These are phyloP conservation scores for Cheilosia scutellata DNA, from an alignment of 2,888 invertebrate species.

Conservation along the genomic window DNA sequence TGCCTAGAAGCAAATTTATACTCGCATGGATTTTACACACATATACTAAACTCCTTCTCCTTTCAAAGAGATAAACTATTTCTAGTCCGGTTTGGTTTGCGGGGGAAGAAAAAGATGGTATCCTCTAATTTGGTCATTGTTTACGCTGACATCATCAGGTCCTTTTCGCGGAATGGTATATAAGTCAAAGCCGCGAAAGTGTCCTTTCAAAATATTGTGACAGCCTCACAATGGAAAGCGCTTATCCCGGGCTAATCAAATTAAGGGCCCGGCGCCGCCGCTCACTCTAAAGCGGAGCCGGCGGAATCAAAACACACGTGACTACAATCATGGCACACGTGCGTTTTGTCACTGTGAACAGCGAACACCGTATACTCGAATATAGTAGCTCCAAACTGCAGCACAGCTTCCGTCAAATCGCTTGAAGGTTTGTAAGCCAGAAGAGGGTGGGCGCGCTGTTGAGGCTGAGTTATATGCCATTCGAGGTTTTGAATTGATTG, in stretches of 20 bases:
- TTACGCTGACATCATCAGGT: constrained; percentile 9
- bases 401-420: constrained; percentile 44
- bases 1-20: constrained; percentile 73
- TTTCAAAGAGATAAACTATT: constrained; percentile 5
- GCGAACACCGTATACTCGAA: not conserved
- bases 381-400: constrained; percentile 66
- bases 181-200: constrained; percentile 51
- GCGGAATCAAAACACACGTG: constrained; percentile 84
- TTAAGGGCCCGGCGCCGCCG: constrained; percentile 49
- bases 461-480: constrained; percentile 37
- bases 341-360: constrained; percentile 57
- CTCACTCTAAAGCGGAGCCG: constrained; percentile 40
- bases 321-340: constrained; percentile 82
- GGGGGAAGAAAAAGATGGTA: constrained; percentile 4
- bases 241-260: constrained; percentile 72
- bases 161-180: not conserved
- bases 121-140: constrained; percentile 44
- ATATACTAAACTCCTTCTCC: not conserved
- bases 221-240: constrained; percentile 66
- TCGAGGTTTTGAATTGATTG: constrained; percentile 74
- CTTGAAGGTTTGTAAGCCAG: constrained; percentile 23
- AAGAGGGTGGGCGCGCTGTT: not conserved
- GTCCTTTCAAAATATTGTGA: constrained; percentile 71
- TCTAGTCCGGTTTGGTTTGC: not conserved
- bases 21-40: constrained; percentile 44